phyloP scores from a whole-genome alignment of 1,140 invertebrate genomes.

The Pogonomyrmex californicus region DNA sequence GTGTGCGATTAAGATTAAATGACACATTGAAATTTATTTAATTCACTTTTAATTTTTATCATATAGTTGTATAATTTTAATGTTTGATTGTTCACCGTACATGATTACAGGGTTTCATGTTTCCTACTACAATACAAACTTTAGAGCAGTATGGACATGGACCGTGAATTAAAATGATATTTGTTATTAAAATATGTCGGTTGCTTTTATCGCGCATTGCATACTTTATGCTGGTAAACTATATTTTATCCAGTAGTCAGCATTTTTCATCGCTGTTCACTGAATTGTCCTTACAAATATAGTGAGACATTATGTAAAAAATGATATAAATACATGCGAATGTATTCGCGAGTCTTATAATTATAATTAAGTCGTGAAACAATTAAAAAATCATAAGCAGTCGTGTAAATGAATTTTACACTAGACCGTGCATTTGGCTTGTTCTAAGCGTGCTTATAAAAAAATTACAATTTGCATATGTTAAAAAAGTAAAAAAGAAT shows the following conservation, averaged over 20 bases:
- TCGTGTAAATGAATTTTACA: conserved; percentile 20
- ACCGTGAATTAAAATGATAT: conserved; percentile 4
- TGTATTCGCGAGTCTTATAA: conserved; percentile 28
- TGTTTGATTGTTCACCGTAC: background rate
- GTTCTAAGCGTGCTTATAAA: background rate
- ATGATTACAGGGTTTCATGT: conserved; percentile 41
- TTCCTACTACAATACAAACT: conserved; percentile 22
- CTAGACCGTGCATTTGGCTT: background rate
- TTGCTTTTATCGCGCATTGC: conserved; percentile 23
- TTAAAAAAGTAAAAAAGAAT: conserved; percentile 5
- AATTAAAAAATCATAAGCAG: conserved; percentile 25
- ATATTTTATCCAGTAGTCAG: conserved; percentile 13
- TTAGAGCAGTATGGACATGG: background rate
- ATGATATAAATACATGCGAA: background rate
- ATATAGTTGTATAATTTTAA: conserved; percentile 21
- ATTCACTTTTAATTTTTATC: conserved; percentile 31
- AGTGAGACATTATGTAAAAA: background rate
- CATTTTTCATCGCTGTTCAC: conserved; percentile 25
- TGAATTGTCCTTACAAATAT: conserved; percentile 21
- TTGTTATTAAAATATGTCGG: conserved; percentile 5
- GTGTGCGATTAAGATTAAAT: conserved; percentile 1
- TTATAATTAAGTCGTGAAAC: conserved; percentile 43
- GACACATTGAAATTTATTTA: conserved; percentile 12
- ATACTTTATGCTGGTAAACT: conserved; percentile 20
- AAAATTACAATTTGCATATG: background rate